These are phyloP conservation scores for Cerceris ruficornis DNA, from an alignment of 2,888 invertebrate species.

Conservation along the genomic window DNA sequence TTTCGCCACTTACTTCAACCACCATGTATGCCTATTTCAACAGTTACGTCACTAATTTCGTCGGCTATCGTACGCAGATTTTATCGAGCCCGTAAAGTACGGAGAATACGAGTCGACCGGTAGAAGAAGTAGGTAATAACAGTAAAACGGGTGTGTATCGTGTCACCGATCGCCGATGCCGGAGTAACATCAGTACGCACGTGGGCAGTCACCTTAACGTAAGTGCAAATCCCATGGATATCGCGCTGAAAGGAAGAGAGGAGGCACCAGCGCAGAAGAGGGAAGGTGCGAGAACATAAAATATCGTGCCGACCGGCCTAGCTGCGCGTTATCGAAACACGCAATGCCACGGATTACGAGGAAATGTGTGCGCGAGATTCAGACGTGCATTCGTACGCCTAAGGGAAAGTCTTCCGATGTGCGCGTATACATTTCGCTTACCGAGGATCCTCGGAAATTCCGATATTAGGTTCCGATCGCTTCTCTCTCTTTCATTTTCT, in stretches of 20 bases:
- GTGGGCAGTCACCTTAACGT: conserved; percentile 65
- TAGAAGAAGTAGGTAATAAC: conserved; percentile 47
- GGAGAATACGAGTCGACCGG: conserved; percentile 28
- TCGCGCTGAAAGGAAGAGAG: conserved; percentile 72
- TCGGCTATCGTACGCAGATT: conserved; percentile 45
- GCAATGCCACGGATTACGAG: conserved; percentile 76
- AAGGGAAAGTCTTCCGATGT: conserved; percentile 24
- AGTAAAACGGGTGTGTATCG: conserved; percentile 55
- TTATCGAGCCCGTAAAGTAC: conserved; percentile 45
- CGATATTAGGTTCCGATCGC: conserved; percentile 22
- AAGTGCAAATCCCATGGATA: conserved; percentile 67
- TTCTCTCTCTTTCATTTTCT: no score
- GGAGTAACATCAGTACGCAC: conserved; percentile 11
- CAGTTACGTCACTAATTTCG: conserved; percentile 44
- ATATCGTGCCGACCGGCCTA: conserved; percentile 71
- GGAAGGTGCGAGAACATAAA: conserved; percentile 77
- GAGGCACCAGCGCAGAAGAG: conserved; percentile 36
- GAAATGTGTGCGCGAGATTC: conserved; percentile 61
- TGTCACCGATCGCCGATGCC: conserved; percentile 54
- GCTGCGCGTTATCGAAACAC: conserved; percentile 77
- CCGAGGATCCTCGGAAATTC: conserved; percentile 45
- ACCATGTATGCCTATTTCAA: neutral
- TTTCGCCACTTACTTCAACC: no score
- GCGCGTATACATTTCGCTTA: conserved; percentile 14
- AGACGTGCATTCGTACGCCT: conserved; percentile 48